Evolutionary conservation across 37 sponge, comb jelly and placozoan species (phyloP).

Genomic region (Eunapius fragilis): DNA sequence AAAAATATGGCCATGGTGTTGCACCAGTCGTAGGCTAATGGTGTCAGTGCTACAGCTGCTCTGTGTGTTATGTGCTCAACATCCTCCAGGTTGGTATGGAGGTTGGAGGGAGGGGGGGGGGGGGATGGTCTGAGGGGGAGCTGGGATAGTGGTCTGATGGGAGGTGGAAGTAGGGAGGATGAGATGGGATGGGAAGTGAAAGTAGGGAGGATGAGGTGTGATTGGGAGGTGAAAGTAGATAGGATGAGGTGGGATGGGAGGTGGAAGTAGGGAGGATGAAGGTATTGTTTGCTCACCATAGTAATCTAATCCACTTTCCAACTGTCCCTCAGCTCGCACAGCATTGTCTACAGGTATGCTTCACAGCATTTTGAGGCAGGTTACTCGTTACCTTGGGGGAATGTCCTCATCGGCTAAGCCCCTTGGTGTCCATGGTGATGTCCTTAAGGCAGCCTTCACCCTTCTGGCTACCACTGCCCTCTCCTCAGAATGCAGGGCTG

Average conservation of each 20-base stretch:
- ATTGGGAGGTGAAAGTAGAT: too few relatives aligned
- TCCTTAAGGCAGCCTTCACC: constrained; percentile 50
- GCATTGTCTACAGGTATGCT: constrained; percentile 15
- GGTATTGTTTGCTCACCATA: too few relatives aligned
- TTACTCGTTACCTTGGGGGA: constrained; percentile 12
- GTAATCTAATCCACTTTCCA: background rate
- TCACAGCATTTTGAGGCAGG: constrained; percentile 44
- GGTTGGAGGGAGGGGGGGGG: background rate
- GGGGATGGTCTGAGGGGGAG: background rate
- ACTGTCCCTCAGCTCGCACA: background rate
- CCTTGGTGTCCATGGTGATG: constrained; percentile 21
- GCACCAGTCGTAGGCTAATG: constrained; percentile 22
- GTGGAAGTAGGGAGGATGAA: background rate
- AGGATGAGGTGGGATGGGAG: background rate
- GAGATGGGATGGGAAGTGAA: background rate
- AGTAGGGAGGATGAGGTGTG: background rate
- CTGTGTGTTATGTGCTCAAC: constrained; percentile 43
- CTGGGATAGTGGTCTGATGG: background rate
- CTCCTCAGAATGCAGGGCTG: constrained; percentile 64
- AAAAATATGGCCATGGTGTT: constrained; percentile 68
- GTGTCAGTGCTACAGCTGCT: constrained; percentile 45
- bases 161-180: background rate
- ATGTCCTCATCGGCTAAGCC: constrained; percentile 32
- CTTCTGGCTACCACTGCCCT: constrained; percentile 63
- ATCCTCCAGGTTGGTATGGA: constrained; percentile 38